Percentiles rank a stretch among this genome's conserved stretches.
Conservation (phyloP, 1,140 invertebrate genomes). For the Sitobion miscanthi region DNA sequence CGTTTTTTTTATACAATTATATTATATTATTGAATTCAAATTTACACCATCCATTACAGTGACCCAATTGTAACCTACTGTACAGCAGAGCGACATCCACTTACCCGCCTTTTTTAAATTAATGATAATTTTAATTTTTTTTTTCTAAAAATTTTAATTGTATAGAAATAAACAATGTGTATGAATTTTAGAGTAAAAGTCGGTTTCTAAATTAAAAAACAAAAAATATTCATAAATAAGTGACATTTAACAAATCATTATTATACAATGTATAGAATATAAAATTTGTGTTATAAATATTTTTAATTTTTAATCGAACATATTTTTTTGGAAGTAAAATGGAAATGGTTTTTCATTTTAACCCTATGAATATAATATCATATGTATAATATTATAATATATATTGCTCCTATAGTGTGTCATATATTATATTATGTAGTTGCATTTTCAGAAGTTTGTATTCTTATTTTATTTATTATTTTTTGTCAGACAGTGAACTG, state of each 20-base stretch:
- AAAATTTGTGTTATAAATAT: background rate
- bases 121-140: background rate
- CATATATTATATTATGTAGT: background rate
- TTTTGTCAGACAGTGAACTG: background rate
- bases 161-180: background rate
- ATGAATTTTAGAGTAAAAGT: background rate
- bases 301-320: background rate
- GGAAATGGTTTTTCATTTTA: background rate
- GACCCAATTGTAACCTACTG: too few relatives aligned
- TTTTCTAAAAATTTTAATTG: background rate
- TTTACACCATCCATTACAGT: too few relatives aligned
- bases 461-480: slow-evolving; percentile 18
- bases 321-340: background rate
- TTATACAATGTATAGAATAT: background rate
- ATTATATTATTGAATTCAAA: too few relatives aligned
- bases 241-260: background rate
- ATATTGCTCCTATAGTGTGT: background rate
- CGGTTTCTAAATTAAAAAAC: background rate
- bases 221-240: background rate
- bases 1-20: too few relatives aligned
- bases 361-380: background rate
- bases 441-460: background rate
- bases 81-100: too few relatives aligned
- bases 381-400: too few relatives aligned
- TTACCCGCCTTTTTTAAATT: background rate